A percentile compares a stretch with the other conserved stretches of the same genome.
phyloP scores from a whole-genome alignment of 2,113 vertebrate species.

The Caranx ignobilis region DNA sequence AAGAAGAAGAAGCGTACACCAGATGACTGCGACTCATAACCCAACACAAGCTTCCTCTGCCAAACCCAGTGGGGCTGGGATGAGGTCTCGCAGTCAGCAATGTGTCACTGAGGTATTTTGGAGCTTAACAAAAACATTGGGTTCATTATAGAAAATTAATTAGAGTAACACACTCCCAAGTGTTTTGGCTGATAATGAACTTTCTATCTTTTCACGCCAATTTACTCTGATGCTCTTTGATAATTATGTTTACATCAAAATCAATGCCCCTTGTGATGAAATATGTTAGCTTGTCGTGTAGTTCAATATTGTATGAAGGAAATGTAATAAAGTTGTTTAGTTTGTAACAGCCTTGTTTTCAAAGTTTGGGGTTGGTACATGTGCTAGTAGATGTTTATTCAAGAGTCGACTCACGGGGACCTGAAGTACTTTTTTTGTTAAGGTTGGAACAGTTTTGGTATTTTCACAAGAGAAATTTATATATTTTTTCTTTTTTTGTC shows the following conservation, averaged over 20 bases:
- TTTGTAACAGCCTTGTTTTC: neutral
- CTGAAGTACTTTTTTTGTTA: too few relatives aligned
- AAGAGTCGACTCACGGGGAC: too few relatives aligned
- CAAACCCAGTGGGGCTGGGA: slow-evolving; percentile 62
- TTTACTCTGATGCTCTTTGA: slow-evolving; percentile 79
- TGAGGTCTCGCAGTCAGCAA: slow-evolving; percentile 77
- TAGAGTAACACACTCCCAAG: slow-evolving; percentile 84
- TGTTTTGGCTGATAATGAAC: slow-evolving; percentile 86
- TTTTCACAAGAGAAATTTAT: neutral
- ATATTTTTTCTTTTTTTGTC: neutral
- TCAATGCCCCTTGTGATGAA: slow-evolving; percentile 79
- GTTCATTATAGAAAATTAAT: slow-evolving; percentile 87
- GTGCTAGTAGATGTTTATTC: neutral
- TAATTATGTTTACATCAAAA: slow-evolving; percentile 86
- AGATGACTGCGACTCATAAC: slow-evolving; percentile 5
- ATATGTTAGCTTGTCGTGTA: slow-evolving; percentile 53
- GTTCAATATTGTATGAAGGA: slow-evolving; percentile 25
- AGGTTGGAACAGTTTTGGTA: too few relatives aligned
- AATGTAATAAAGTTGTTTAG: slow-evolving; percentile 12
- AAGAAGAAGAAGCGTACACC: neutral
- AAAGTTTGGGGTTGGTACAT: neutral
- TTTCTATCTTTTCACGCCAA: slow-evolving; percentile 82
- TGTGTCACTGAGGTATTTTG: slow-evolving; percentile 80
- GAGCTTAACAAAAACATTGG: slow-evolving; percentile 81
- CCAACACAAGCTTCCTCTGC: neutral